phyloP scores from a whole-genome alignment of 2,797 vertebrate species.

The Macropus fuliginosus region DNA sequence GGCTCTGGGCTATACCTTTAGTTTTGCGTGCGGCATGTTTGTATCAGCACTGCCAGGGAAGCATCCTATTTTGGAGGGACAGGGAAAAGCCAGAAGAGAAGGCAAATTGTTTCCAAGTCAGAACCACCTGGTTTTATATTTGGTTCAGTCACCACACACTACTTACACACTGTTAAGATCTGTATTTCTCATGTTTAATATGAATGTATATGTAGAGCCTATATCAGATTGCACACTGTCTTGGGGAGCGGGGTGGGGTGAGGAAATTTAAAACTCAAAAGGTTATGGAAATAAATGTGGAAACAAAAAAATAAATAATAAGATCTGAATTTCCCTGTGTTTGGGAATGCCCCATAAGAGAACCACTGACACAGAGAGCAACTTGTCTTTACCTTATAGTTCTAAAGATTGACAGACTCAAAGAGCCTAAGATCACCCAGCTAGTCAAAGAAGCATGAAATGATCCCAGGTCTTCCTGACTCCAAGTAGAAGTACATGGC shows the following conservation, averaged over 20 bases:
- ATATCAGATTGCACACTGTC: too few species aligned
- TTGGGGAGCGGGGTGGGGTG: too few species aligned
- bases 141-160: not conserved
- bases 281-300: too few species aligned
- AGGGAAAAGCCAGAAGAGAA: not conserved
- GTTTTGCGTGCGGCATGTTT: slow-evolving; percentile 8
- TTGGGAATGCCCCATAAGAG: not conserved
- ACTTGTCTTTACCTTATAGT: not conserved
- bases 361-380: not conserved
- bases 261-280: too few species aligned
- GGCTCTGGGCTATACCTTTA: slow-evolving; percentile 5
- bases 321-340: not conserved
- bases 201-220: too few species aligned
- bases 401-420: not conserved
- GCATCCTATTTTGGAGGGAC: not conserved
- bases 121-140: not conserved
- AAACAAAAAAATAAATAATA: not conserved
- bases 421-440: not conserved
- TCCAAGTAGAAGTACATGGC: not conserved
- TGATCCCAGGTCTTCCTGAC: not conserved
- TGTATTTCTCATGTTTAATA: not conserved
- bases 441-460: not conserved
- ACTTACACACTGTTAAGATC: not conserved
- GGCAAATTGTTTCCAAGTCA: not conserved
- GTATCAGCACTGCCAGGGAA: not conserved